Evolutionary conservation across 2,888 invertebrate genomes (phyloP).

Genomic region (Hyposoter didymator): DNA sequence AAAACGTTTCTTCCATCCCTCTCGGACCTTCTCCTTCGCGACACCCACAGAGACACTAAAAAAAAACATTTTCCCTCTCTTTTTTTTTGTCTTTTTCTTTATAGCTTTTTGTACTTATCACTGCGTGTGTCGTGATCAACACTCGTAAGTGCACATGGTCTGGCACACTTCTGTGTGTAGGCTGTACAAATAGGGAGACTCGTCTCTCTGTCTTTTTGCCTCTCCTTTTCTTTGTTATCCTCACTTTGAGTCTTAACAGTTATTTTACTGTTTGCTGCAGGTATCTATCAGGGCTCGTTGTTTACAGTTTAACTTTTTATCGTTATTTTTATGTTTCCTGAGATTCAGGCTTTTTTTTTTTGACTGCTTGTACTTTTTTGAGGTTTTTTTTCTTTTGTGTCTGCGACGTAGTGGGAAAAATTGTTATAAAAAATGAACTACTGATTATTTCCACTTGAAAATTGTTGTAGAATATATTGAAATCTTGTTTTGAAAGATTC

Average conservation of each 20-base stretch:
- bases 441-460: too few species aligned
- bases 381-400: too few species aligned
- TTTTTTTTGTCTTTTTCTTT: not conserved
- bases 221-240: not conserved
- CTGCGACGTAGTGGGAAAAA: too few species aligned
- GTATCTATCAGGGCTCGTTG: too few species aligned
- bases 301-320: too few species aligned
- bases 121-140: constrained; percentile 21
- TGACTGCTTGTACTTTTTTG: too few species aligned
- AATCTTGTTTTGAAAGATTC: too few species aligned
- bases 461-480: too few species aligned
- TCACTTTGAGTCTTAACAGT: not conserved
- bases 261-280: not conserved
- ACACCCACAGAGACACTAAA: constrained; percentile 9
- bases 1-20: constrained; percentile 27
- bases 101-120: not conserved
- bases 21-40: constrained; percentile 22
- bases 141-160: constrained; percentile 11
- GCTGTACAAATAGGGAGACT: constrained; percentile 12
- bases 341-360: too few species aligned
- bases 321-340: too few species aligned
- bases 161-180: constrained; percentile 34
- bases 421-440: too few species aligned
- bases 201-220: not conserved
- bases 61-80: not conserved